Conservation (phyloP, 2,113 vertebrate species). For the Dicerorhinus sumatrensis region DNA sequence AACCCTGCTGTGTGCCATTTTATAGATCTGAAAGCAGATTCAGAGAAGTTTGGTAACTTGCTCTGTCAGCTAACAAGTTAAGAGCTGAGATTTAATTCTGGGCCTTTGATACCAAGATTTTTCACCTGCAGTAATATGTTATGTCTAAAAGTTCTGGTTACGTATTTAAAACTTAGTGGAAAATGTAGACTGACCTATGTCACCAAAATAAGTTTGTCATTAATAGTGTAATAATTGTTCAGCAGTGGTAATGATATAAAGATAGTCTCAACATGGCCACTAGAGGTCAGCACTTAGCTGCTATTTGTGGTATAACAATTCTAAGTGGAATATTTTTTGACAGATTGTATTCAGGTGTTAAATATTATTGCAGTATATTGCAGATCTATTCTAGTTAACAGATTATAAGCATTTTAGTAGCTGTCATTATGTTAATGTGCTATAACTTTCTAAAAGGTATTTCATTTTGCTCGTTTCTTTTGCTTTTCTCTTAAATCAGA, state of each 20-base stretch:
- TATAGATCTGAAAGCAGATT: slow-evolving; percentile 21
- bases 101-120: neutral
- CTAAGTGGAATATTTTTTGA: neutral
- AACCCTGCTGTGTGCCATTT: neutral
- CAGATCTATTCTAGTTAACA: neutral
- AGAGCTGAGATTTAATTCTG: neutral
- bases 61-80: neutral
- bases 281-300: slow-evolving; percentile 72
- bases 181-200: neutral
- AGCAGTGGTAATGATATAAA: neutral
- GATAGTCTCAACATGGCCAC: slow-evolving; percentile 23
- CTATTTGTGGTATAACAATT: slow-evolving; percentile 19
- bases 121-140: neutral
- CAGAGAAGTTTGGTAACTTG: slow-evolving; percentile 43
- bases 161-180: slow-evolving; percentile 30
- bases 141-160: slow-evolving; percentile 15
- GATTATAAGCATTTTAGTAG: neutral
- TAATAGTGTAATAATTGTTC: neutral
- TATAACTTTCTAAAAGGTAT: neutral
- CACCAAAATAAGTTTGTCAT: neutral
- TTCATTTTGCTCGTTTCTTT: neutral
- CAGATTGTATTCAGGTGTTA: neutral
- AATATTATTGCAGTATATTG: slow-evolving; percentile 6
- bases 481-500: slow-evolving; percentile 21
- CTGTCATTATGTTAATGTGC: slow-evolving; percentile 7